Conservation (phyloP, 2,113 vertebrate genomes). For the Hippocampus zosterae region DNA sequence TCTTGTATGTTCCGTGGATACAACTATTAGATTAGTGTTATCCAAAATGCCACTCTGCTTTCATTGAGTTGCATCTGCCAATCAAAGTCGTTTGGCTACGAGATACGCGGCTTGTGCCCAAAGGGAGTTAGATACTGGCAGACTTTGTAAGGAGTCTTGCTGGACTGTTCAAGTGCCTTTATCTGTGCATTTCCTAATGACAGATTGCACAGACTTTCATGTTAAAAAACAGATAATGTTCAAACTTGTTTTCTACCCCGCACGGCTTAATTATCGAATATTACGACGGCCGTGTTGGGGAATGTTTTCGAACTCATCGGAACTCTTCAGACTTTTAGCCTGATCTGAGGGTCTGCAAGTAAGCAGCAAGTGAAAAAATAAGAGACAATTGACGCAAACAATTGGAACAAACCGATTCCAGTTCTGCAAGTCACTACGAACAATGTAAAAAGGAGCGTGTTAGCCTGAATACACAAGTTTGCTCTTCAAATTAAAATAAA, state of each 20-base stretch:
- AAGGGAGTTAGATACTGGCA: slow-evolving; percentile 57
- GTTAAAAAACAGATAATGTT: slow-evolving; percentile 54
- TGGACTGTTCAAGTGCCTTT: slow-evolving; percentile 61
- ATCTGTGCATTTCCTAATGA: slow-evolving; percentile 50
- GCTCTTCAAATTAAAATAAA: not conserved
- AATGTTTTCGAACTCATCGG: slow-evolving; percentile 41
- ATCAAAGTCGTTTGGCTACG: slow-evolving; percentile 45
- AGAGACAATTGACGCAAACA: slow-evolving; percentile 12
- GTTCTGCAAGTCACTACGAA: slow-evolving; percentile 9
- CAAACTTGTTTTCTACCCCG: slow-evolving; percentile 50
- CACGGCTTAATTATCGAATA: slow-evolving; percentile 61
- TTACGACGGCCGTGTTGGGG: slow-evolving; percentile 29
- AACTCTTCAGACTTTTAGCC: slow-evolving; percentile 37
- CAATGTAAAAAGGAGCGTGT: not conserved
- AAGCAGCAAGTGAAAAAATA: not conserved
- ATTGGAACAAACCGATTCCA: slow-evolving; percentile 23
- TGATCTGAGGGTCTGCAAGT: not conserved
- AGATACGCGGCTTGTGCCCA: slow-evolving; percentile 44
- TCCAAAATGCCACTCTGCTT: slow-evolving; percentile 59
- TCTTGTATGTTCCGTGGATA: slow-evolving; percentile 56
- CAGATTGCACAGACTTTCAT: slow-evolving; percentile 42
- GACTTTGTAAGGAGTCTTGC: slow-evolving; percentile 47
- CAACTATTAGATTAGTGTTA: slow-evolving; percentile 54
- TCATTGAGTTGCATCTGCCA: slow-evolving; percentile 55
- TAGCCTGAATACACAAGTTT: not conserved